These are phyloP conservation scores for Synanceia verrucosa DNA, from an alignment of 2,797 vertebrate species.

Conservation along the genomic window DNA sequence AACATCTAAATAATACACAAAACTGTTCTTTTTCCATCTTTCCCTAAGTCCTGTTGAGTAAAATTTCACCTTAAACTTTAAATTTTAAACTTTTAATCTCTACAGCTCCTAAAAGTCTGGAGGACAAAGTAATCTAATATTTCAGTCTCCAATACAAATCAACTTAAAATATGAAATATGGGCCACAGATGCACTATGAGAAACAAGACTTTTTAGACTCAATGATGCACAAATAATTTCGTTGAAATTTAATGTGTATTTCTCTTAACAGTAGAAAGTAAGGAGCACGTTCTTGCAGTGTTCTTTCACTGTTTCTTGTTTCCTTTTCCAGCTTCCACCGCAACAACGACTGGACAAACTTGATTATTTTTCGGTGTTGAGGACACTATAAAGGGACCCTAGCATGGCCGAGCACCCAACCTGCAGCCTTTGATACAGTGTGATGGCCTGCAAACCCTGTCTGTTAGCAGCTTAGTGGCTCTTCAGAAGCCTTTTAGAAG, in stretches of 20 bases:
- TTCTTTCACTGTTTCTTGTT: not conserved
- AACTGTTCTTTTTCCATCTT: too few relatives aligned
- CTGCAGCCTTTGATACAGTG: constrained; percentile 30
- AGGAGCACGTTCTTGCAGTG: not conserved
- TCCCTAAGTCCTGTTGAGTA: not conserved
- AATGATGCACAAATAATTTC: not conserved
- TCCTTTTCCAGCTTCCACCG: not conserved
- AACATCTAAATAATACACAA: not conserved
- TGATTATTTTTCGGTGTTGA: not conserved
- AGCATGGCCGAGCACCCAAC: constrained; percentile 37
- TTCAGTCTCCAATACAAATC: not conserved
- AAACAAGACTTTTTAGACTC: not conserved
- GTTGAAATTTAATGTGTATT: not conserved
- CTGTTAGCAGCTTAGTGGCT: constrained; percentile 76
- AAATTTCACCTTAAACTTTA: too few relatives aligned
- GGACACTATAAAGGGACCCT: constrained; percentile 30
- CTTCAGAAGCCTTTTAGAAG: constrained; percentile 81
- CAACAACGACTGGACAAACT: not conserved
- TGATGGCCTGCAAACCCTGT: constrained; percentile 44
- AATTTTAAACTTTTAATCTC: too few relatives aligned
- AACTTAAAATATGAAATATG: not conserved
- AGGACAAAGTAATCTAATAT: too few relatives aligned
- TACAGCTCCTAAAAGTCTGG: too few relatives aligned
- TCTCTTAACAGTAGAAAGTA: not conserved
- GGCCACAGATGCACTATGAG: not conserved